Base-by-base conservation (phyloP, 92 coral and sea anemone species). In the Desmophyllum pertusum region DNA sequence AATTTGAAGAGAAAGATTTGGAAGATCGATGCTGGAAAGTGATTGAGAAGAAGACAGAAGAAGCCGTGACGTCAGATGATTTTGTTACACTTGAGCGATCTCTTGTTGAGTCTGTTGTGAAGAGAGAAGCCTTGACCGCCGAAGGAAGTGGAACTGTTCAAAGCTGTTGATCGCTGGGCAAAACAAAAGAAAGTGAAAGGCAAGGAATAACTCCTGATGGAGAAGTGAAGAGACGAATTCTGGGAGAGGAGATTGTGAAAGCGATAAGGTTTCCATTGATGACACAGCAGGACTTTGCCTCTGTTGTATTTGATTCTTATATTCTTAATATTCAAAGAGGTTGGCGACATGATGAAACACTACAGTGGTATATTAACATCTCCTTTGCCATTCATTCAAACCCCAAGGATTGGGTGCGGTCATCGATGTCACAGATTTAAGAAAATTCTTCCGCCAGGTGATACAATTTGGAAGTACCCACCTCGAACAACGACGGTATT, bases 21-120 rank as follows among this genome's bases (percentile, higher is more conserved):
- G 75, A 79, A 80, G 73, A 37, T 46, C 48, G 67, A 36, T 89
- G 88, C 79, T 89, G 93, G 93, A 42, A 81, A 66, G 85, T 68
- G 69, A 75, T 89, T 33, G 93, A 89, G 41, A 17, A 43, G 19
- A 72, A 86, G 13, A 52, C 87, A 43, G 87, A 80, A 5, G 87
- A 89, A 70, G 93, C 89, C 38, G 40, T 89, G 72, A 73, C 76
- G 48, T 81, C 66, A 75, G 81, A 75, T 61, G 79, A 75, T 8
- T 83, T 83, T 83, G 81, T 67, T 11, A 35, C 87, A 38, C 18
- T 75, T 41, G 87, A 83, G 61, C 5, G 81, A 53, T 63, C 70
- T 21, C 30, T 57, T 21, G 31, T 57, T 21, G 65, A 57, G 10
- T 57, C 65, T 23, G 65, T 57, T 23, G 65, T 57, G 29, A 57